A percentile compares a stretch with the other conserved stretches of the same genome.
These are phyloP conservation scores for Magallana angulata DNA, from an alignment of 1,140 invertebrate genomes.

Conservation along the genomic window DNA sequence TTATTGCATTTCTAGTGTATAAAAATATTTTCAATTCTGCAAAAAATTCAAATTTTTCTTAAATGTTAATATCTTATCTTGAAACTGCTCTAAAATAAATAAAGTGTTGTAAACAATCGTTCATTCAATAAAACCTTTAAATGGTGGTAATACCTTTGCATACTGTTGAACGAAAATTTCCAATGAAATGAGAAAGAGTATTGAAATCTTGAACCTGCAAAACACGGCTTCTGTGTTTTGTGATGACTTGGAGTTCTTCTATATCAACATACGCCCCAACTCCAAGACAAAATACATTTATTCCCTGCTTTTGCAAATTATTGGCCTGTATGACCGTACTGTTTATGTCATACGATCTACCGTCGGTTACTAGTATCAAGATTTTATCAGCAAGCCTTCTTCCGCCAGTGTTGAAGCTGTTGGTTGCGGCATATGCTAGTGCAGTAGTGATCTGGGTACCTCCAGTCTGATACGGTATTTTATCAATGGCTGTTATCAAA, in stretches of 20 bases:
- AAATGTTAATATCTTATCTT: no score
- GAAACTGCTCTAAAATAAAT: no score
- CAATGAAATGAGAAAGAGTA: neutral
- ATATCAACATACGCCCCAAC: neutral
- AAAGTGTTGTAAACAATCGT: no score
- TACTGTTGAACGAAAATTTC: neutral
- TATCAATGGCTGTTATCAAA: neutral
- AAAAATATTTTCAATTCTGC: no score
- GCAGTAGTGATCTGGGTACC: neutral
- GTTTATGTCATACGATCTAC: neutral
- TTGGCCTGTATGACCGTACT: neutral
- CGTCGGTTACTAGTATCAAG: neutral
- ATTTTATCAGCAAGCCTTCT: neutral
- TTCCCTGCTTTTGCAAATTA: neutral
- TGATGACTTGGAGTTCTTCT: neutral
- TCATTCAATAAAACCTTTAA: no score
- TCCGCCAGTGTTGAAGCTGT: neutral
- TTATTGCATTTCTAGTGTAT: no score
- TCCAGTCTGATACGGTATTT: neutral
- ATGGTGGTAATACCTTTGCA: neutral
- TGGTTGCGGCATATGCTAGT: neutral
- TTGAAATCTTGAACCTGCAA: neutral
- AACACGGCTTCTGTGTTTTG: neutral
- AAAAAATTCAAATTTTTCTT: no score
- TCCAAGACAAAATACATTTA: neutral